Percentiles rank a stretch among this genome's conserved stretches.
phyloP scores from a whole-genome alignment of 2,888 invertebrate species.

The Eupsilia transversa region DNA sequence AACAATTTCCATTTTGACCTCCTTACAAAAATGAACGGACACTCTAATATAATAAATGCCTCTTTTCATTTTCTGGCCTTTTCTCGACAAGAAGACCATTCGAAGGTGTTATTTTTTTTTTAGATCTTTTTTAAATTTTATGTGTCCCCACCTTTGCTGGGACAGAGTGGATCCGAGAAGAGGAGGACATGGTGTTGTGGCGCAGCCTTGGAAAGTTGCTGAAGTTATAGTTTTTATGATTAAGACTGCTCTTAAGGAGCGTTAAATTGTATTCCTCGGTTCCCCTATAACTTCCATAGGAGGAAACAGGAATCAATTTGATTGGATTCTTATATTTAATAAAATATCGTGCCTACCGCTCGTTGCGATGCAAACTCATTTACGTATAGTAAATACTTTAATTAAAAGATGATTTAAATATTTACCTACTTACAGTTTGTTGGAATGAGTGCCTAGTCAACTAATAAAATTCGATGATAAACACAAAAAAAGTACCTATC shows the following conservation, averaged over 20 bases:
- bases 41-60: background rate
- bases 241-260: background rate
- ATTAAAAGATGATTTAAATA: slow-evolving; percentile 7
- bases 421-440: background rate
- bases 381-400: background rate
- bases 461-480: background rate
- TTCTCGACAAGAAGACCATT: too few species aligned
- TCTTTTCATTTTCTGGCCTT: background rate
- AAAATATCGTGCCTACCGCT: background rate
- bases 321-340: background rate
- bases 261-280: background rate
- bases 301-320: background rate
- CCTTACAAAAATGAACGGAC: background rate
- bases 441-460: background rate
- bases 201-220: too few species aligned
- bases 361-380: background rate
- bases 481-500: too few species aligned
- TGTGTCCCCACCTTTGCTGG: too few species aligned
- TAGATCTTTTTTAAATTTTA: too few species aligned
- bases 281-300: background rate
- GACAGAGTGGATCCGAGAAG: too few species aligned
- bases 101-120: too few species aligned
- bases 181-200: too few species aligned
- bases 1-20: background rate
- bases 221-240: background rate